Conservation (phyloP, 1,140 invertebrate genomes). For the Drosophila bocki region DNA sequence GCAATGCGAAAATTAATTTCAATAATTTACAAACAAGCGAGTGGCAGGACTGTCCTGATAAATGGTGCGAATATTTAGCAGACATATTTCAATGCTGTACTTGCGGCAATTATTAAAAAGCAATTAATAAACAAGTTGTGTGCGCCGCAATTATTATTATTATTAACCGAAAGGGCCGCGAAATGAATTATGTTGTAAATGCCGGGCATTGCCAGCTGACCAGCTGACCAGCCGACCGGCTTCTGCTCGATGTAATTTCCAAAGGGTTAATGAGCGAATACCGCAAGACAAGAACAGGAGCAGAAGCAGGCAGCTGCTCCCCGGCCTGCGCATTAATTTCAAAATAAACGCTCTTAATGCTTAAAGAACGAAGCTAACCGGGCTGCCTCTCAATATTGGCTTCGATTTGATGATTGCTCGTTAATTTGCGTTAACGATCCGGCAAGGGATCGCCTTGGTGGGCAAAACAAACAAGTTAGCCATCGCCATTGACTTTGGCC, state of each 20-base stretch:
- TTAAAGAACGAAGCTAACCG: slow-evolving; percentile 30
- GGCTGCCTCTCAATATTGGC: slow-evolving; percentile 38
- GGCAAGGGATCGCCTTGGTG: slow-evolving; percentile 8
- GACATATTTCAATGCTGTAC: slow-evolving; percentile 43
- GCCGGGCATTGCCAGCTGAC: slow-evolving; percentile 61
- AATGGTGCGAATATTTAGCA: slow-evolving; percentile 63
- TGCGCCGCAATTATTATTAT: slow-evolving; percentile 54
- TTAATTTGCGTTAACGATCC: slow-evolving; percentile 84
- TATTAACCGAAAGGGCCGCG: slow-evolving; percentile 25
- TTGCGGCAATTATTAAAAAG: slow-evolving; percentile 76
- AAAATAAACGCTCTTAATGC: slow-evolving; percentile 73
- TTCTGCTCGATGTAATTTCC: slow-evolving; percentile 62
- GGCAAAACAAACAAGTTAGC: slow-evolving; percentile 74
- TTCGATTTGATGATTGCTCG: slow-evolving; percentile 84
- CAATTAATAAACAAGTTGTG: slow-evolving; percentile 77
- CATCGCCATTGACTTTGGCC: slow-evolving; percentile 49
- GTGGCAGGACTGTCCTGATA: slow-evolving; percentile 26
- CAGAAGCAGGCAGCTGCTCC: slow-evolving; percentile 32
- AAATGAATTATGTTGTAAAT: slow-evolving; percentile 83
- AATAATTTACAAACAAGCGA: slow-evolving; percentile 59
- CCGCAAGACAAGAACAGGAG: slow-evolving; percentile 54
- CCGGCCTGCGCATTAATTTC: slow-evolving; percentile 71
- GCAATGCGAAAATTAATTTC: slow-evolving; percentile 75
- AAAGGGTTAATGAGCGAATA: slow-evolving; percentile 78
- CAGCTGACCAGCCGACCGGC: slow-evolving; percentile 9